These are phyloP conservation scores for Crocallis elinguaria DNA, from an alignment of 2,888 invertebrate genomes.

Conservation along the genomic window DNA sequence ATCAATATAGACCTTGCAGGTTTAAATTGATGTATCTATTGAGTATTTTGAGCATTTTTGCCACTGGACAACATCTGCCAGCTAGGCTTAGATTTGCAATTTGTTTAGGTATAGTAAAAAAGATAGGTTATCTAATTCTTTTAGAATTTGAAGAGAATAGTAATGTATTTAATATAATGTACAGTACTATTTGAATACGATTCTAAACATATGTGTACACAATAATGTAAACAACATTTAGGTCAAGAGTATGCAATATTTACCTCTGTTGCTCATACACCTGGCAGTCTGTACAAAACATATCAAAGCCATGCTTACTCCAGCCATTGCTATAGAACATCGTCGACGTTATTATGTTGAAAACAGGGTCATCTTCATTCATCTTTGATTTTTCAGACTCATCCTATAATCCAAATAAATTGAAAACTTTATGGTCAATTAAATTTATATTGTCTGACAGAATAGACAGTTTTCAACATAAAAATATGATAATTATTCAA, in stretches of 20 bases:
- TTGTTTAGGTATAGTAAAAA: no score
- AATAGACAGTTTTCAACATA: slow-evolving; percentile 23
- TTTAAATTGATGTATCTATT: no score
- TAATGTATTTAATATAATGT: not conserved
- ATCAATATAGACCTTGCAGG: no score
- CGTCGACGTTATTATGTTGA: slow-evolving; percentile 91
- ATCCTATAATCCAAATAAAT: slow-evolving; percentile 58
- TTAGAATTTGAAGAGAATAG: no score
- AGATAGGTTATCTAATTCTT: no score
- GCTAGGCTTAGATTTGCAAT: no score
- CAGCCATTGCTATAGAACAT: slow-evolving; percentile 87
- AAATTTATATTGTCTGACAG: slow-evolving; percentile 6
- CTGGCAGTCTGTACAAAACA: slow-evolving; percentile 87
- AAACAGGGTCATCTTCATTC: slow-evolving; percentile 88
- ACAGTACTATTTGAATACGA: not conserved
- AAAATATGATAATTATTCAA: slow-evolving; percentile 49
- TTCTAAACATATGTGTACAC: slow-evolving; percentile 12
- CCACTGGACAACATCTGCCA: no score
- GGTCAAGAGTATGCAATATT: slow-evolving; percentile 27
- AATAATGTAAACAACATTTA: slow-evolving; percentile 14
- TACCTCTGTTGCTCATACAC: slow-evolving; percentile 82
- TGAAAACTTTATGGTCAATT: not conserved
- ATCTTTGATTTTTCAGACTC: slow-evolving; percentile 70
- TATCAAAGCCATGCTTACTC: slow-evolving; percentile 87
- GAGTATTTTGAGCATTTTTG: no score